phyloP scores from a whole-genome alignment of 92 coral and sea anemone genomes.

The Paragorgia papillata region DNA sequence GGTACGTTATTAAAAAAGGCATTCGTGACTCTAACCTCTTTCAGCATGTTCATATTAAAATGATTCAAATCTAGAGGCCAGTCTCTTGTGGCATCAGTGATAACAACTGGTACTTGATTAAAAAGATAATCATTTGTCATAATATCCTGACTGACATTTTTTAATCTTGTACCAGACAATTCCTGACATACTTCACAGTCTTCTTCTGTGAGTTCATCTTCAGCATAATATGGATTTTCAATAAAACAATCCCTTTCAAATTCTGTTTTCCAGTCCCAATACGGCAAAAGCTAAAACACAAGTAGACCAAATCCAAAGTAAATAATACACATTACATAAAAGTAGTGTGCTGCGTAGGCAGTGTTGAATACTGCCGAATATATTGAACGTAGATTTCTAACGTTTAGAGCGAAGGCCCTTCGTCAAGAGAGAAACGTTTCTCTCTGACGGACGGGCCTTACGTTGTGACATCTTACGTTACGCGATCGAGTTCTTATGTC shows the following conservation, averaged over 20 bases:
- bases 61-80: conserved; percentile 77
- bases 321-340: too few relatives aligned
- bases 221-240: conserved; percentile 75
- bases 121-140: conserved; percentile 67
- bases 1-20: too few relatives aligned
- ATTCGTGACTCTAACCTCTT: conserved; percentile 83
- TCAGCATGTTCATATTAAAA: conserved; percentile 67
- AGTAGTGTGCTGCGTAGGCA: too few relatives aligned
- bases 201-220: conserved; percentile 67
- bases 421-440: too few relatives aligned
- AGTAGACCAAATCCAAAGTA: not conserved
- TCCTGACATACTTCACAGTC: conserved; percentile 76
- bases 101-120: conserved; percentile 70
- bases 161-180: conserved; percentile 46
- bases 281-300: conserved; percentile 75
- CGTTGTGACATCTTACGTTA: too few relatives aligned
- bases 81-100: conserved; percentile 76
- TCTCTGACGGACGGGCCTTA: too few relatives aligned
- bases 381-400: not conserved
- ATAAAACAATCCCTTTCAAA: conserved; percentile 80
- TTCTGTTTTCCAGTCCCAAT: conserved; percentile 92
- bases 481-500: too few relatives aligned
- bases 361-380: too few relatives aligned
- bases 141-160: conserved; percentile 52
- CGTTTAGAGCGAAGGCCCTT: too few relatives aligned